Conservation (phyloP, 2,113 vertebrate species). For the Columba livia region DNA sequence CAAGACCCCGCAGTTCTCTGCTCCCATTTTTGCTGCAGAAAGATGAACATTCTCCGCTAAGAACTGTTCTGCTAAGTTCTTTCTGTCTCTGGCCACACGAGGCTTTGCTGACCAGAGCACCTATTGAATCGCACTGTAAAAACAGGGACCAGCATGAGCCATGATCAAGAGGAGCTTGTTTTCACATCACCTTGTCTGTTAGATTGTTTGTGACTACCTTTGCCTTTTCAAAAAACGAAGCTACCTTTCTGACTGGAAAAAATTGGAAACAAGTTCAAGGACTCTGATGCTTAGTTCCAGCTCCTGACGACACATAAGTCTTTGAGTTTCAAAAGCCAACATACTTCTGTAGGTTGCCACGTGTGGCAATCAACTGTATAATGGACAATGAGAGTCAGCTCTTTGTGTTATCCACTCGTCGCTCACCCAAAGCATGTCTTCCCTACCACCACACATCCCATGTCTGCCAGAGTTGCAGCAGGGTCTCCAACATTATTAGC, state of each 20-base stretch:
- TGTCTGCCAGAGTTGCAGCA: not conserved
- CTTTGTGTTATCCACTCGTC: not conserved
- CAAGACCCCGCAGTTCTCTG: not conserved
- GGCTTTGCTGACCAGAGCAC: not conserved
- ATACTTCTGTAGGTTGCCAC: not conserved
- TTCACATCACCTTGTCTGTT: slow-evolving; percentile 8
- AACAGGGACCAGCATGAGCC: not conserved
- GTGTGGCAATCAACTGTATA: not conserved
- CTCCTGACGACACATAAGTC: not conserved
- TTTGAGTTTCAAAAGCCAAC: not conserved
- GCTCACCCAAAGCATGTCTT: not conserved
- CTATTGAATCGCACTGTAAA: not conserved
- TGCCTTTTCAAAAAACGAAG: not conserved
- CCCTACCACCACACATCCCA: not conserved
- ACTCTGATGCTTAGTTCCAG: not conserved
- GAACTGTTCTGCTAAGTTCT: not conserved
- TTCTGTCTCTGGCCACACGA: not conserved
- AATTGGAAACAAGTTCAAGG: not conserved
- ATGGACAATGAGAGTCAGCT: not conserved
- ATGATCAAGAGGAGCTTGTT: slow-evolving; percentile 2
- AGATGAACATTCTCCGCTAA: not conserved
- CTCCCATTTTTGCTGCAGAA: not conserved
- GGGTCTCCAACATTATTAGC: not conserved
- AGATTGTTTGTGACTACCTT: slow-evolving; percentile 15
- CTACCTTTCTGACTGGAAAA: not conserved